Percentiles rank a stretch among this genome's conserved stretches.
Evolutionary conservation across 2,113 vertebrate genomes (phyloP).

Genomic region (Vidua chalybeata): DNA sequence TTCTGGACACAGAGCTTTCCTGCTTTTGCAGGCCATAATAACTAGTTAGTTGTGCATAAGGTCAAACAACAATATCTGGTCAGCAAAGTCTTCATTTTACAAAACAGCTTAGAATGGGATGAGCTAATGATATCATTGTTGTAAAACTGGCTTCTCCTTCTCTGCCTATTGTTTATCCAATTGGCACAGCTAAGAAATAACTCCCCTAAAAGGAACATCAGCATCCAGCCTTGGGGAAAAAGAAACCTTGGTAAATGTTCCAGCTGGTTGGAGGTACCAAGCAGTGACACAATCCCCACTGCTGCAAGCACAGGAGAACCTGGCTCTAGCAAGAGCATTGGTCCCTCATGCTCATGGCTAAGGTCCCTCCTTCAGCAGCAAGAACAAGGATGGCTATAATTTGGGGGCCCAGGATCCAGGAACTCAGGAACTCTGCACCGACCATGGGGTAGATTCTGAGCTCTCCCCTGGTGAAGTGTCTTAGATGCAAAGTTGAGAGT

Average conservation of each 20-base stretch:
- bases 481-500: not conserved
- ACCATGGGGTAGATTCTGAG: rapidly evolving
- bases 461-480: not conserved
- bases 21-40: not conserved
- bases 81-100: not conserved
- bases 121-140: not conserved
- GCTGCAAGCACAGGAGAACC: not conserved
- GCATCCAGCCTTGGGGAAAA: not conserved
- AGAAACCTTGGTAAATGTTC: not conserved
- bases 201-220: not conserved
- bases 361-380: not conserved
- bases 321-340: not conserved
- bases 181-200: not conserved
- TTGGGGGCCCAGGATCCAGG: not conserved
- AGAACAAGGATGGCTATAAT: not conserved
- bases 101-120: not conserved
- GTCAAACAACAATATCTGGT: not conserved
- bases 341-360: not conserved
- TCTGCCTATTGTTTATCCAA: not conserved
- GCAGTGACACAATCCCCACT: rapidly evolving
- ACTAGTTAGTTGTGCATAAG: not conserved
- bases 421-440: not conserved
- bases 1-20: not conserved
- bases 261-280: not conserved
- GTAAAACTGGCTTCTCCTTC: not conserved